A percentile compares a stretch with the other conserved stretches of the same genome.
These are phyloP conservation scores for Ethmia dodecea DNA, from an alignment of 2,888 invertebrate genomes.

Conservation along the genomic window DNA sequence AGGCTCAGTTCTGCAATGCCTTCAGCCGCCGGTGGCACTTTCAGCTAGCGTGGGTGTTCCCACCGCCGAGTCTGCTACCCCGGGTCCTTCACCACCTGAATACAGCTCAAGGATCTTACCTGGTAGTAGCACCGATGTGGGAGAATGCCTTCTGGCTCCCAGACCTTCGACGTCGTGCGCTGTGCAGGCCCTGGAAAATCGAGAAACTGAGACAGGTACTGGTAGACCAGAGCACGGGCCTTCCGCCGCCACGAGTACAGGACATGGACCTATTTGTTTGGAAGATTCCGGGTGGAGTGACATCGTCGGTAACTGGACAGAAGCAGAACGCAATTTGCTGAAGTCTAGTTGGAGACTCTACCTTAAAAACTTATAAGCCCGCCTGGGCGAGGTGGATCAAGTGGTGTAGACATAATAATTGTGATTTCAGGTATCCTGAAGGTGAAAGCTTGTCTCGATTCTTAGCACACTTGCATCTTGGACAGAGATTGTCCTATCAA, in stretches of 20 bases:
- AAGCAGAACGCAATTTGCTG: conserved; percentile 13
- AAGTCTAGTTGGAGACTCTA: conserved; percentile 20
- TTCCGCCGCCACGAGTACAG: conserved; percentile 11
- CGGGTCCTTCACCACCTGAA: conserved; percentile 23
- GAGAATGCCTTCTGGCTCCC: conserved; percentile 14
- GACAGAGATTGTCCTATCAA: conserved; percentile 7
- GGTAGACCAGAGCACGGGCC: conserved; percentile 15
- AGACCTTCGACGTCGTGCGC: conserved; percentile 20
- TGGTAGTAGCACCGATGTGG: conserved; percentile 11
- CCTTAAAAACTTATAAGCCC: conserved; percentile 17
- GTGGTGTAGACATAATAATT: conserved; percentile 8
- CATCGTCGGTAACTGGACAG: conserved; percentile 13
- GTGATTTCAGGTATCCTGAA: conserved; percentile 3
- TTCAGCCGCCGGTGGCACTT: conserved; percentile 25
- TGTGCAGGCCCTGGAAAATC: conserved; percentile 11
- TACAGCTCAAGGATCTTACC: conserved; percentile 14
- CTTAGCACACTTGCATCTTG: conserved; percentile 8
- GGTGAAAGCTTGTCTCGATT: conserved; percentile 7
- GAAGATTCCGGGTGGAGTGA: conserved; percentile 22
- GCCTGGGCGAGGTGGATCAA: conserved; percentile 12
- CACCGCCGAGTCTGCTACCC: conserved; percentile 27
- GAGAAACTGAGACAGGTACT: conserved; percentile 8
- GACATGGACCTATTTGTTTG: conserved; percentile 16
- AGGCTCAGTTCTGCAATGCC: conserved; percentile 14
- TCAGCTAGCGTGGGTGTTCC: conserved; percentile 26